Base-by-base conservation (phyloP, 2,888 invertebrate genomes). In the Orchesella flavescens region DNA sequence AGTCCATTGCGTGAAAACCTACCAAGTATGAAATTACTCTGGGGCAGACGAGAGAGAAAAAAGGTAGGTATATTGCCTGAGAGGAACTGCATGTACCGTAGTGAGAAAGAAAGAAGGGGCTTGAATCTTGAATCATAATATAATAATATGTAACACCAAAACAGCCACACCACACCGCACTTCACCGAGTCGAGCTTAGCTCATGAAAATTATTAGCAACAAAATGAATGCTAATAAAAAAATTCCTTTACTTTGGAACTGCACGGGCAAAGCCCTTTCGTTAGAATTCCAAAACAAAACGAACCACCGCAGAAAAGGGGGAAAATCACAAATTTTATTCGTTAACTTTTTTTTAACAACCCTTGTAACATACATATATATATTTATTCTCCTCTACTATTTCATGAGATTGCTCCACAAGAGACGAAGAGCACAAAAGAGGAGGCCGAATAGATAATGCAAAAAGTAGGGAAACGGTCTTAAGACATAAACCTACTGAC, bases 401-500 rank as follows among this genome's bases (percentile, higher is more conserved):
- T n/a, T n/a, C 5, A n/a, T 68, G 34, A n/a, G 13, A n/a, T 43
- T 13, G 19, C 53, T 72, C 24, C n/a, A 12, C 53, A 57, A 53
- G 4, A 72, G 19, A 65, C 34, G n/a, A 69, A 46, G 23, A 72
- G 15, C 9, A 24, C 1, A 34, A 46, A 15, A 17, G n/a, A 57
- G 53, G 23, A 44, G 34, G 55, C 78, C n/a, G 44, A 78, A 23
- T 1, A 79, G 79, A 79, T 53, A 74, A 57, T 23, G 44, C 13
- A 15, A 74, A 81, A 75, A 75, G 75, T 80, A 74, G 81, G 74
- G 69, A 68, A 81, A 72, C 79, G 71, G 63, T 75, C 69, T 68
- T 75, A 73, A 75, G 69, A 68, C 81, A 75, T 69, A 81, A 81
- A 74, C 81, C 81, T 69, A 81, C 73, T 81, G 74, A 80, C 80